Evolutionary conservation across 2,888 invertebrate genomes (phyloP).

Genomic region (Parnassius mnemosyne): DNA sequence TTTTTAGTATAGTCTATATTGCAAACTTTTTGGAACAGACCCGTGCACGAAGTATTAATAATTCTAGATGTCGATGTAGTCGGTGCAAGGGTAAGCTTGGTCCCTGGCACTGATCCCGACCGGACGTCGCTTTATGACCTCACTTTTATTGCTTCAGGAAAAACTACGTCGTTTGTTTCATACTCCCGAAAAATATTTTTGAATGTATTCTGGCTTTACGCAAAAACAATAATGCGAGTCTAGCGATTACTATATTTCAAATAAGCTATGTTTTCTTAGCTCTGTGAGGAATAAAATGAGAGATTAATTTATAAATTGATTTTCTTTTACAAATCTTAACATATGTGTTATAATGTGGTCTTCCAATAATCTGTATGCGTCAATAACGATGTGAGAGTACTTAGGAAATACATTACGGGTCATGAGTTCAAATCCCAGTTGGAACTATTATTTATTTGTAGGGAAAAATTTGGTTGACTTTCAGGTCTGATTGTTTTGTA

Average conservation of each 20-base stretch:
- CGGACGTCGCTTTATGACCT: conserved; percentile 70
- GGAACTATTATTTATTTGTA: too few relatives aligned
- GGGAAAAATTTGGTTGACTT: too few relatives aligned
- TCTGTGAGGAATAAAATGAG: conserved; percentile 15
- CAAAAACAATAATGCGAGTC: conserved; percentile 22
- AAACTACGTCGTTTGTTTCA: conserved; percentile 64
- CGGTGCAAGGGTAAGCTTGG: conserved; percentile 46
- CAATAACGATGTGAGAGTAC: too few relatives aligned
- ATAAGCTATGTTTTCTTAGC: conserved; percentile 11
- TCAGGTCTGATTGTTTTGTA: too few relatives aligned
- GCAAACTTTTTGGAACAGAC: conserved; percentile 23
- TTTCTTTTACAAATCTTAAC: too few relatives aligned
- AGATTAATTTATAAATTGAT: neutral
- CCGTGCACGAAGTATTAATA: conserved; percentile 17
- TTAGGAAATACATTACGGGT: too few relatives aligned
- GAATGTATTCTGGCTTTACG: conserved; percentile 25
- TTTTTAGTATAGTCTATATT: conserved; percentile 4
- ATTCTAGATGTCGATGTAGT: conserved; percentile 11
- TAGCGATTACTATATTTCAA: conserved; percentile 8
- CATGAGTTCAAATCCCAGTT: too few relatives aligned
- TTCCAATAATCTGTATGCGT: too few relatives aligned
- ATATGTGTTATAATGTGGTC: too few relatives aligned
- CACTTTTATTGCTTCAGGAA: conserved; percentile 73
- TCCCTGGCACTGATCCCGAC: conserved; percentile 65
- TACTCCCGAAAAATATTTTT: conserved; percentile 35